Base-by-base conservation (phyloP, 1,140 invertebrate species). In the Ooceraea biroi region DNA sequence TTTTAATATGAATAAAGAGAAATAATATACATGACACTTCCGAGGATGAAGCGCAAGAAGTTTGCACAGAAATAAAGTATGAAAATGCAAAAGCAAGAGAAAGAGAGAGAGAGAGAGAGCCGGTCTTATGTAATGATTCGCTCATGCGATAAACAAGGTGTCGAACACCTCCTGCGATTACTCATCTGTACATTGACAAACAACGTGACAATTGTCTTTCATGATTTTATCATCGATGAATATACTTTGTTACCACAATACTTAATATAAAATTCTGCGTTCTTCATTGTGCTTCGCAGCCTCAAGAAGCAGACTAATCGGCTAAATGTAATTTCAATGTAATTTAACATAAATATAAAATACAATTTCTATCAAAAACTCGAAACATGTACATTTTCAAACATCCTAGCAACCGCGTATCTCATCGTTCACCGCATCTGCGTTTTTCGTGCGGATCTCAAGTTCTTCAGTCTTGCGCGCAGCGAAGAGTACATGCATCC, bases 161-260 rank as follows among this genome's bases (percentile, higher is more conserved):
- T 80, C 50, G 52, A 80, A 36, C n/a, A n/a, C 69, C 65, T 68
- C 4, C 30, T 30, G 48, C 63, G 57, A 80, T 80, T 80, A 71
- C 41, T 80, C 65, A 80, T 58, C 50, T 3, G 14, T 17, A 22
- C 30, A 19, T 78, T 36, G 8, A 36, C 46, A 66, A 41, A 22
- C 19, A 78, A 30, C 8, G 7, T 3, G 12, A 30, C 48, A 25
- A 55, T 66, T 22, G 58, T 30, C 7, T 77, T 52, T 36, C 50
- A 65, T 52, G n/a, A 30, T 78, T 69, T 44, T 4, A 17, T 0
- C 12, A 12, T 41, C 17, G 14, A 10, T 27, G 41, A 41, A 1
- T 1, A 50, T 41, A n/a, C n/a, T n/a, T n/a, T n/a, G n/a, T n/a
- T n/a, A n/a, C n/a, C n/a, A n/a, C n/a, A n/a, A n/a, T n/a, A n/a